Evolutionary conservation across 1,140 invertebrate species (phyloP).

Genomic region (Pissodes strobi): DNA sequence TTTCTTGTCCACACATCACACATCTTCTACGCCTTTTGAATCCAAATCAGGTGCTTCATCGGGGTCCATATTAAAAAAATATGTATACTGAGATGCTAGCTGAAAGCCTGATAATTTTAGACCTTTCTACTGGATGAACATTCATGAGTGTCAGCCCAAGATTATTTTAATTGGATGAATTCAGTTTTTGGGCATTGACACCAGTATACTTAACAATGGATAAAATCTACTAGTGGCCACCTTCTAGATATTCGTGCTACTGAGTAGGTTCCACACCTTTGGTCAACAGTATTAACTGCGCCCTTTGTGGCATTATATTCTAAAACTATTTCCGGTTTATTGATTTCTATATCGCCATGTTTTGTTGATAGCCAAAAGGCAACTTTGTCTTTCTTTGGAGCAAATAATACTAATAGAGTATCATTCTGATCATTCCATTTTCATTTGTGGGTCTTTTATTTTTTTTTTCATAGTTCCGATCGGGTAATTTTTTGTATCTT

Average conservation of each 20-base stretch:
- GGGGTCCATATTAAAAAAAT: not conserved
- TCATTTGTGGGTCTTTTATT: too few relatives aligned
- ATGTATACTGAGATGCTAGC: too few relatives aligned
- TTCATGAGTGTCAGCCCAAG: not conserved
- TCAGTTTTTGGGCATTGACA: not conserved
- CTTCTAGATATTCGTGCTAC: not conserved
- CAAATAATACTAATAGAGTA: too few relatives aligned
- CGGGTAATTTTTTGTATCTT: too few relatives aligned
- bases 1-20: not conserved
- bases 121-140: not conserved
- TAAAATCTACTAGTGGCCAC: too few relatives aligned
- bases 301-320: not conserved
- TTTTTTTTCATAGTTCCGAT: too few relatives aligned
- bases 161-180: not conserved
- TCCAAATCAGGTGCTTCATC: not conserved
- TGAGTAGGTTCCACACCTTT: not conserved
- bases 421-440: too few relatives aligned
- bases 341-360: too few relatives aligned
- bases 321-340: conserved; percentile 3
- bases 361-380: too few relatives aligned
- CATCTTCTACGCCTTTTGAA: not conserved
- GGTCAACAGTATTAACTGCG: not conserved
- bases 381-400: too few relatives aligned
- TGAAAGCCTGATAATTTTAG: not conserved
- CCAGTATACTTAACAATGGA: not conserved